A percentile compares a stretch with the other conserved stretches of the same genome.
Conservation (phyloP, 2,797 vertebrate genomes). For the Lates japonicus region DNA sequence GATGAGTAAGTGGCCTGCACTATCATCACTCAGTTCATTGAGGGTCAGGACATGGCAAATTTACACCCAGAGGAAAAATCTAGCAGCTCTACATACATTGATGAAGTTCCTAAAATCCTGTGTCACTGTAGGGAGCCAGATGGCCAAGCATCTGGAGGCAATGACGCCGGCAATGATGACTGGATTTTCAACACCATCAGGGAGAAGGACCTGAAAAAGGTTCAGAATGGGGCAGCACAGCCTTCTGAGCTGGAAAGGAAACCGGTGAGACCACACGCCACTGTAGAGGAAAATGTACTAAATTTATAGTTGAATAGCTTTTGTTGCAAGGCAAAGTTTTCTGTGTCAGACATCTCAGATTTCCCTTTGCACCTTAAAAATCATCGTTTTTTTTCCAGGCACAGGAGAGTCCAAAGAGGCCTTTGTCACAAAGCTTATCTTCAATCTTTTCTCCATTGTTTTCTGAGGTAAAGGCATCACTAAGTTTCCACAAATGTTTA, state of each 20-base stretch:
- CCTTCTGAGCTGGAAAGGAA: constrained; percentile 79
- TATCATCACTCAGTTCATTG: background rate
- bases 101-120: background rate
- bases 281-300: background rate
- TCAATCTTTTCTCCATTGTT: constrained; percentile 95
- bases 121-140: constrained; percentile 88
- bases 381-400: constrained; percentile 74
- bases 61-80: background rate
- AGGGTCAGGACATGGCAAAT: background rate
- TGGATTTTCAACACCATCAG: constrained; percentile 95
- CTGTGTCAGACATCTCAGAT: background rate
- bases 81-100: background rate
- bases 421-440: constrained; percentile 93
- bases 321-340: background rate
- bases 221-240: constrained; percentile 88
- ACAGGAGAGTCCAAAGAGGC: constrained; percentile 89
- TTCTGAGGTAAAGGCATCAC: constrained; percentile 89
- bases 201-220: constrained; percentile 88
- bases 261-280: constrained; percentile 35
- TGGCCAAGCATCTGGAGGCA: constrained; percentile 89
- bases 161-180: constrained; percentile 83
- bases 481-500: background rate
- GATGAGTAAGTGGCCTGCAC: constrained; percentile 88
- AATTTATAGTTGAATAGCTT: background rate
- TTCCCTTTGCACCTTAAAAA: background rate